Evolutionary conservation across 2,797 vertebrate genomes (phyloP).

Genomic region (Margarornis squamiger): DNA sequence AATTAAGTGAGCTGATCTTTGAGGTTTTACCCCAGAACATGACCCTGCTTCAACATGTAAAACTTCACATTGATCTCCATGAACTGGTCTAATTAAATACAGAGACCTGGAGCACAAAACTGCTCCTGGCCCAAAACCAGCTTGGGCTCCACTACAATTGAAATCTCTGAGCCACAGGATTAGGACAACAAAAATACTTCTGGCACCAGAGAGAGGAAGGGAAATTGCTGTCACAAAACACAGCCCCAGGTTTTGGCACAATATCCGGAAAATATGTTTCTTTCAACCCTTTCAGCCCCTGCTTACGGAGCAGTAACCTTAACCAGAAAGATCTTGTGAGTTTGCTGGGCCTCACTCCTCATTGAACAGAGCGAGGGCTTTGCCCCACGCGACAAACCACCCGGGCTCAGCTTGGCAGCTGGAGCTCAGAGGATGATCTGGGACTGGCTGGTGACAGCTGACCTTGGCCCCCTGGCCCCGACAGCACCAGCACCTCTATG

Average conservation of each 20-base stretch:
- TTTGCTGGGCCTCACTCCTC: background rate
- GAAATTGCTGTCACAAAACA: background rate
- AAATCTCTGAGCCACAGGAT: background rate
- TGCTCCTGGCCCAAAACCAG: background rate
- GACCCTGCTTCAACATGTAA: background rate
- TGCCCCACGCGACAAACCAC: background rate
- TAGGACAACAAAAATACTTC: background rate
- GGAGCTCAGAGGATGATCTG: background rate
- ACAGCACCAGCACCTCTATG: rapidly evolving
- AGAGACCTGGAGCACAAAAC: background rate
- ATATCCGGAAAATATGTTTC: background rate
- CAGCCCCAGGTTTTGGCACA: background rate
- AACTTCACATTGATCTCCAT: background rate
- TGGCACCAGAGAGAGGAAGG: background rate
- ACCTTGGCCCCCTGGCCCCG: background rate
- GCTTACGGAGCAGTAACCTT: background rate
- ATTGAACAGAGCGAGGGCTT: rapidly evolving
- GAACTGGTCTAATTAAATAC: background rate
- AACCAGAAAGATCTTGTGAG: background rate
- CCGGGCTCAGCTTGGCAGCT: rapidly evolving
- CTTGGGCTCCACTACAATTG: background rate
- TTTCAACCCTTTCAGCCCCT: background rate
- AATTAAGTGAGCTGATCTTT: background rate
- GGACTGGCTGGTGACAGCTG: background rate
- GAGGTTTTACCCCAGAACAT: background rate